Evolutionary conservation across 2,113 vertebrate species (phyloP), one percentile per base, ranked within the genome.

Genomic region (Bos indicus): DNA sequence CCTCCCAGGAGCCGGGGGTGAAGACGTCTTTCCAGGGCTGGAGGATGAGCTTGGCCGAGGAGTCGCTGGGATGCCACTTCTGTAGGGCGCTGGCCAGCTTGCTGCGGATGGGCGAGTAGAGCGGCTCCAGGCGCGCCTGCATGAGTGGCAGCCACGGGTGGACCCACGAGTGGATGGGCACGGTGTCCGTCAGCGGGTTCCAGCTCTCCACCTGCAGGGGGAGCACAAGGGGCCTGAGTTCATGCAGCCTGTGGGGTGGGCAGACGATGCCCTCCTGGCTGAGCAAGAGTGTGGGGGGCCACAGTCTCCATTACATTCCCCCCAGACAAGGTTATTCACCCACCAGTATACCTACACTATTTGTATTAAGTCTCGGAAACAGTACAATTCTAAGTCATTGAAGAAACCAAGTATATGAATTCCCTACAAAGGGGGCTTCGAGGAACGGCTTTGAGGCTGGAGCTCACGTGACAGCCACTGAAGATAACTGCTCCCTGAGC

Each of bases 1-100:
- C 99, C 96, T 99, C 99, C 99, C 99, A 99, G 0, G 99, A 99
- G 8, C 99, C 99, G 0, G 99, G 99, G 0, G 99, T 99, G 98
- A 99, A 99, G 36, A 99, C 99, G 0, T 99, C 99, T 81, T 99
- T 99, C 99, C 99, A 99, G 30, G 99, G 99, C 99, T 99, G 99
- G 2, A 99, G 99, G 97, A 99, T 99, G 46, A 99, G 99, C 89
- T 99, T 99, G 96, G 99, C 99, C 0, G 99, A 99, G 56, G 99
- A 98, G 59, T 99, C 99, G 0, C 99, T 99, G 91, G 99, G 99
- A 94, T 99, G 99, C 99, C 99, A 99, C 87, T 99, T 99, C 98
- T 99, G 99, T 96, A 99, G 99, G 1, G 99, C 99, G 0, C 98
- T 99, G 12, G 99, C 99, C 67, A 99, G 99, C 97, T 99, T 99